These are phyloP conservation scores for Eilema sororculum DNA, from an alignment of 2,888 invertebrate genomes.

Conservation along the genomic window DNA sequence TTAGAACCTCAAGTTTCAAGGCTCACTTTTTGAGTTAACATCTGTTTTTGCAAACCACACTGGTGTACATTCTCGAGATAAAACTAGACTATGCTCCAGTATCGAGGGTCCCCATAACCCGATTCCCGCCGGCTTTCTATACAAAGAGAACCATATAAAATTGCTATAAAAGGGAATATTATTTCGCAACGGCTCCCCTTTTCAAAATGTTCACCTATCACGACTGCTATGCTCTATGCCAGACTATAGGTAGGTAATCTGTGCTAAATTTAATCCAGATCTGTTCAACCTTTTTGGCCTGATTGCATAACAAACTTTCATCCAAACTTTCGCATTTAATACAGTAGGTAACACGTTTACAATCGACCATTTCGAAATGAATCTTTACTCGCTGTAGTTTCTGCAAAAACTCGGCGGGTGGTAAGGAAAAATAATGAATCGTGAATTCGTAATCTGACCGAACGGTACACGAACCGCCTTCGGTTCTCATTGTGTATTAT, in stretches of 20 bases:
- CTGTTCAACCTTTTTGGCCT: background rate
- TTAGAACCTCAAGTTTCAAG: too few species aligned
- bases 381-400: background rate
- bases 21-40: too few species aligned
- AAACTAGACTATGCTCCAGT: too few species aligned
- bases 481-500: background rate
- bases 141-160: too few species aligned
- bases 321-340: background rate
- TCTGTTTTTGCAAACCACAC: background rate
- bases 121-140: too few species aligned
- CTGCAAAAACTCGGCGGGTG: background rate
- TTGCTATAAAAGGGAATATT: too few species aligned
- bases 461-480: slow-evolving; percentile 1
- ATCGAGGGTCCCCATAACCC: too few species aligned
- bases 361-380: background rate
- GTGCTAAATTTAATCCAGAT: background rate
- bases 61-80: background rate
- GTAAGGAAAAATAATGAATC: background rate
- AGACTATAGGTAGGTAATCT: too few species aligned
- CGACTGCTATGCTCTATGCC: too few species aligned
- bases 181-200: too few species aligned
- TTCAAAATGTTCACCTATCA: too few species aligned
- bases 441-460: slow-evolving; percentile 4
- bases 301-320: background rate
- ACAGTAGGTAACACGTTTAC: too few species aligned